A percentile compares a stretch with the other conserved stretches of the same genome.
These are phyloP conservation scores for Mongoloraphidia duomilia DNA, from an alignment of 2,888 invertebrate genomes.

Conservation along the genomic window DNA sequence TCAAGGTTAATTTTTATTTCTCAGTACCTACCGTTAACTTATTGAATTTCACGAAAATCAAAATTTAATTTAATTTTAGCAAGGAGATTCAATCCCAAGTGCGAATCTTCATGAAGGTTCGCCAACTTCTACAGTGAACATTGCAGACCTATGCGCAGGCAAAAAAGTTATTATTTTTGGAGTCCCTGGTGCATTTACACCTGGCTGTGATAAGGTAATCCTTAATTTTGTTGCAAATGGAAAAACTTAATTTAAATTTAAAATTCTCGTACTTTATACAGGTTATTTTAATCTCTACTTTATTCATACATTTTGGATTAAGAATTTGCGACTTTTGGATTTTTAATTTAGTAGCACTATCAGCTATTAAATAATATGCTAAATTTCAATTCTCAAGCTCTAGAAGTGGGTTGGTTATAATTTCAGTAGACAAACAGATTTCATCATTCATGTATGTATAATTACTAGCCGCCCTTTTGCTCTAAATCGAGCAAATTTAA, in stretches of 20 bases:
- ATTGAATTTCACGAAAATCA: no score
- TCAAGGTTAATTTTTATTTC: no score
- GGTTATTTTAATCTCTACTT: background rate
- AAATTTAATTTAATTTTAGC: conserved; percentile 36
- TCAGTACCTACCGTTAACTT: no score
- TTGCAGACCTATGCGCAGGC: conserved; percentile 51
- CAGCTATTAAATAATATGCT: no score
- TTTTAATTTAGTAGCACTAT: background rate
- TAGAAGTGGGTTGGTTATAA: no score
- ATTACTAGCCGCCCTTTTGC: no score
- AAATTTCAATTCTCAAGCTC: no score
- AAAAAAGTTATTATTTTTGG: conserved; percentile 81
- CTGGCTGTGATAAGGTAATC: conserved; percentile 71
- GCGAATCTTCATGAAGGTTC: conserved; percentile 72
- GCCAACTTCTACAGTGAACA: conserved; percentile 75
- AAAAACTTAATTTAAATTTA: no score
- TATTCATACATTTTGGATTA: background rate
- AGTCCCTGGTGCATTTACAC: conserved; percentile 91
- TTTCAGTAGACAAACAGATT: no score
- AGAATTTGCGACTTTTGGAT: background rate
- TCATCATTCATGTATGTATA: no score
- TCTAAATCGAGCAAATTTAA: no score
- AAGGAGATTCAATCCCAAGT: conserved; percentile 67
- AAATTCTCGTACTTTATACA: no score
- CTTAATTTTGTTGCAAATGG: background rate